Conservation (phyloP, 1,140 invertebrate genomes). For the Trachelipus rathkii region DNA sequence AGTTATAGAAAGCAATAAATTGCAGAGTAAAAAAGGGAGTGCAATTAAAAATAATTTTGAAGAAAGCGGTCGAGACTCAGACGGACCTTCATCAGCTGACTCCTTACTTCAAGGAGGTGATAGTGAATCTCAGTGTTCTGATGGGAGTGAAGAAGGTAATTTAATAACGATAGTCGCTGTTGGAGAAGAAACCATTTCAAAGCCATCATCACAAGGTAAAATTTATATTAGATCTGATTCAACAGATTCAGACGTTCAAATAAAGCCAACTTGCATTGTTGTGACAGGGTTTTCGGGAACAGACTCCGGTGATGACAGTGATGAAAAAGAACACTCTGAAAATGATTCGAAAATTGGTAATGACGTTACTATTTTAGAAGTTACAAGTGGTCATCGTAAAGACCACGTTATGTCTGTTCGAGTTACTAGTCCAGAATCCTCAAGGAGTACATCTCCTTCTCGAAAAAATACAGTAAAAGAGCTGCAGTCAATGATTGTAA, state of each 20-base stretch:
- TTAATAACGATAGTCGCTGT: constrained; percentile 44
- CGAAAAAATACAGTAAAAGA: constrained; percentile 38
- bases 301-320: constrained; percentile 41
- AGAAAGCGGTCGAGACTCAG: constrained; percentile 37
- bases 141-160: constrained; percentile 44
- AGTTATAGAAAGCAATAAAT: constrained; percentile 38
- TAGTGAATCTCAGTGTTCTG: constrained; percentile 45
- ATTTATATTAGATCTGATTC: constrained; percentile 45
- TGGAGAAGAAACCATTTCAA: constrained; percentile 40
- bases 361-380: constrained; percentile 44
- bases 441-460: constrained; percentile 38
- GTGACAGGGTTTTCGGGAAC: constrained; percentile 42
- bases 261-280: constrained; percentile 44
- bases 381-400: constrained; percentile 37
- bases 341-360: constrained; percentile 39
- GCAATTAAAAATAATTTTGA: constrained; percentile 32
- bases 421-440: constrained; percentile 44
- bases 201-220: constrained; percentile 33
- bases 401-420: constrained; percentile 45
- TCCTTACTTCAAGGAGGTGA: constrained; percentile 40
- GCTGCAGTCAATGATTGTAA: constrained; percentile 40
- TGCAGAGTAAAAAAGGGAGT: constrained; percentile 36
- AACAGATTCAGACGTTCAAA: constrained; percentile 44
- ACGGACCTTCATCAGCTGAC: constrained; percentile 37
- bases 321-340: constrained; percentile 20